Evolutionary conservation across 2,888 invertebrate genomes (phyloP), one percentile per base, ranked within the genome.

Genomic region (Busseola fusca): DNA sequence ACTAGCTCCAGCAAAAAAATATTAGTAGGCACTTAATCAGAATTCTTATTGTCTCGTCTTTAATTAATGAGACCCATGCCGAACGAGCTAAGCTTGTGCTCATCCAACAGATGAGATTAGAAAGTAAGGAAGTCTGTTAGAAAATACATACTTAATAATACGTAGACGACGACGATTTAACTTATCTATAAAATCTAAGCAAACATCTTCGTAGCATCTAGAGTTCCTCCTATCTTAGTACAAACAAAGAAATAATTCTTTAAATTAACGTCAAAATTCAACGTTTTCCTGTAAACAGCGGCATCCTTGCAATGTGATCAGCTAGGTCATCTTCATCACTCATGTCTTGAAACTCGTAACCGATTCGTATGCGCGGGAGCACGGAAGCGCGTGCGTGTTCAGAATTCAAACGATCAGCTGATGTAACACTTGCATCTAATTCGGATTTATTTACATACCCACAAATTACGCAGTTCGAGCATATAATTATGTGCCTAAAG

Each of bases 321-420:
- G 84, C 87, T 91, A 90, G 91, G 92, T 90, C 91, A 90, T 88
- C 87, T 87, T 69, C 78, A 80, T 85, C 82, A 78, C 65, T 87
- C 80, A 68, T 76, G 83, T 74, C 84, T 76, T 60, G 69, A 76
- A 77, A 82, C 82, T 80, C 77, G 86, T 69, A 71, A 71, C 50
- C 69, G 64, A 88, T 93, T 91, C 66, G 87, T 88, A 93, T 93
- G 90, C 90, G 78, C 66, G 59, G 75, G 70, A 81, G 86, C 88
- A 74, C 91, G 91, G 90, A 92, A 91, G 84, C 74, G 48, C 67
- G 64, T 74, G 83, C 87, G 86, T 87, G 88, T 69, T 72, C 59
- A 40, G 88, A 89, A 90, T 92, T 81, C 59, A 76, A 66, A 77
- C 57, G 56, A 82, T 76, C 76, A 75, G 77, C 87, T 91, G 90